A percentile compares a stretch with the other conserved stretches of the same genome.
Conservation (phyloP, 2,113 vertebrate genomes). For the Loxodonta africana region DNA sequence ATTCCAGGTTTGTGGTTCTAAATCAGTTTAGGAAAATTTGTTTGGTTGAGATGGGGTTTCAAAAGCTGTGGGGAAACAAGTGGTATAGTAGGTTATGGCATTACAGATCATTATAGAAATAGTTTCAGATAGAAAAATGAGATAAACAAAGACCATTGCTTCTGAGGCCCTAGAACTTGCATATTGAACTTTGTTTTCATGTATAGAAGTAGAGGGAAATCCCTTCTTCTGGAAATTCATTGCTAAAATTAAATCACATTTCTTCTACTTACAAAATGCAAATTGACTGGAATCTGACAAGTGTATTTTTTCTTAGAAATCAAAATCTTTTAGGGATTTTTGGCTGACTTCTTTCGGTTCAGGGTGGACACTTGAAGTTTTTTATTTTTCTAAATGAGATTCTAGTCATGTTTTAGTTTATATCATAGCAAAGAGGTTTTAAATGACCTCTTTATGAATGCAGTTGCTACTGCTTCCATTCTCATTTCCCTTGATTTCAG, state of each 20-base stretch:
- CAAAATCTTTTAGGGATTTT: neutral
- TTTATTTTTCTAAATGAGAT: conserved; percentile 58
- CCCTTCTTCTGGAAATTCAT: conserved; percentile 19
- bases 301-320: conserved; percentile 42
- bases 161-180: neutral
- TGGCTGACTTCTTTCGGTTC: neutral
- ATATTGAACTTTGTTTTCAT: neutral
- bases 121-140: neutral
- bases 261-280: neutral
- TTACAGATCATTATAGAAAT: neutral
- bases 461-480: conserved; percentile 37
- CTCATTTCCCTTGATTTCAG: conserved; percentile 74
- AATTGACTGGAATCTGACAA: neutral
- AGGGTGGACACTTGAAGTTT: conserved; percentile 27
- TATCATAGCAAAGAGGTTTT: conserved; percentile 69
- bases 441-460: conserved; percentile 79
- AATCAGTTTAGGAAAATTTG: neutral
- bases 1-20: neutral
- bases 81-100: neutral
- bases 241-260: conserved; percentile 19
- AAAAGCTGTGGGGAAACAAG: neutral
- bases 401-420: conserved; percentile 77
- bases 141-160: neutral
- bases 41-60: neutral
- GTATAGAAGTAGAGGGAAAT: neutral